These are phyloP conservation scores for Octomys mimax DNA, from an alignment of 2,797 vertebrate species.

Conservation along the genomic window DNA sequence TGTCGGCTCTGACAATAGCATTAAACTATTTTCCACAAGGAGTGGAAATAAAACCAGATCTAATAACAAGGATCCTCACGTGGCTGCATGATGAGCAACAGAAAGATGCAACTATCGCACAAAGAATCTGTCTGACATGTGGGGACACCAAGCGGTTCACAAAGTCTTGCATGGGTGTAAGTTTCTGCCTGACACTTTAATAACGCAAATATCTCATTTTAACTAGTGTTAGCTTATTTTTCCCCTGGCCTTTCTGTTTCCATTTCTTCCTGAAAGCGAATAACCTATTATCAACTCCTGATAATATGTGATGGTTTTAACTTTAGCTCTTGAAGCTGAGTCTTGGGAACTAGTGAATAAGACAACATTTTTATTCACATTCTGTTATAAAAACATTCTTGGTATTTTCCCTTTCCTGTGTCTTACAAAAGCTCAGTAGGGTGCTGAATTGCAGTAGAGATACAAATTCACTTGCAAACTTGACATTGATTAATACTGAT, in stretches of 20 bases:
- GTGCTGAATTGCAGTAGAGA: slow-evolving; percentile 14
- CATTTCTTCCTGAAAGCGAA: slow-evolving; percentile 67
- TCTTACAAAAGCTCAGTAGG: slow-evolving; percentile 48
- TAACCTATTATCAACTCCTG: slow-evolving; percentile 62
- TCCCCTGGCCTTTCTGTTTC: slow-evolving; percentile 67
- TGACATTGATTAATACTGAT: slow-evolving; percentile 68
- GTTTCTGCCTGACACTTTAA: slow-evolving; percentile 71
- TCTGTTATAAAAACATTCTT: slow-evolving; percentile 64
- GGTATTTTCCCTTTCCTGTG: slow-evolving; percentile 52
- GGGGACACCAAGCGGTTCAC: not conserved
- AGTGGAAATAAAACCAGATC: slow-evolving; percentile 57
- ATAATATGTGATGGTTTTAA: slow-evolving; percentile 52
- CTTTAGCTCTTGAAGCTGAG: not conserved
- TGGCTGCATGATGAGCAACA: not conserved
- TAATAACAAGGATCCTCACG: not conserved
- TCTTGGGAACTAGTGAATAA: slow-evolving; percentile 45
- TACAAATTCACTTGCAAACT: slow-evolving; percentile 57
- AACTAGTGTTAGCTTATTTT: slow-evolving; percentile 66
- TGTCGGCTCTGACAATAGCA: slow-evolving; percentile 15
- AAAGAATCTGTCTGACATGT: not conserved
- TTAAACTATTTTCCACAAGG: slow-evolving; percentile 68
- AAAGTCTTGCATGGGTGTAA: not conserved
- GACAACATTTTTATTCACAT: slow-evolving; percentile 54
- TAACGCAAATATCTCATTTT: slow-evolving; percentile 77
- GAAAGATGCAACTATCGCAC: not conserved